Evolutionary conservation across 2,113 vertebrate species (phyloP).

Genomic region (Sapajus apella): DNA sequence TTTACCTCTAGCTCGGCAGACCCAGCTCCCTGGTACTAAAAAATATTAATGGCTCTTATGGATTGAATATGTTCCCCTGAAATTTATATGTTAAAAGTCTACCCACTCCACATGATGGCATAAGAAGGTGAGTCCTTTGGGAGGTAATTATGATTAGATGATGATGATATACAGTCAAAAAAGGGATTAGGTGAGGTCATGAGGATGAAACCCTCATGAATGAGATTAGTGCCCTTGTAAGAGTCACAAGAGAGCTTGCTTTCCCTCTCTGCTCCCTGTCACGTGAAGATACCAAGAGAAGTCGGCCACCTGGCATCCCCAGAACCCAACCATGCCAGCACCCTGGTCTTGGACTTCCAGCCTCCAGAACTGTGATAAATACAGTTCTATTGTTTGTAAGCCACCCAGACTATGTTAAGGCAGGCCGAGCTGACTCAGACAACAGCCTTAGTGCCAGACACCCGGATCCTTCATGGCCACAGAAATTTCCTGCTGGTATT

Average conservation of each 20-base stretch:
- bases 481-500: constrained; percentile 38
- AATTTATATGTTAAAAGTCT: not conserved
- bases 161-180: too few species aligned
- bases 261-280: not conserved
- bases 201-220: not conserved
- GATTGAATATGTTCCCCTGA: not conserved
- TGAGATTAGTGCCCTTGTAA: not conserved
- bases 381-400: not conserved
- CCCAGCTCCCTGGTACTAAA: not conserved
- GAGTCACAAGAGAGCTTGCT: not conserved
- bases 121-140: not conserved
- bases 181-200: not conserved
- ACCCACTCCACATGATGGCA: not conserved
- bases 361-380: not conserved
- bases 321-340: not conserved
- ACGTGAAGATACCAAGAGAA: not conserved
- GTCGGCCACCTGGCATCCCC: not conserved
- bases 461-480: not conserved
- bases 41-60: not conserved
- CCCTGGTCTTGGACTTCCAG: not conserved
- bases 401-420: not conserved
- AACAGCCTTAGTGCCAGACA: not conserved
- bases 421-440: not conserved
- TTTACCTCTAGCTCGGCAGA: not conserved
- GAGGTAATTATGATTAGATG: not conserved